Evolutionary conservation across 1,140 invertebrate genomes (phyloP), one percentile per base, ranked within the genome.

Genomic region (Hypsibius dujardini): DNA sequence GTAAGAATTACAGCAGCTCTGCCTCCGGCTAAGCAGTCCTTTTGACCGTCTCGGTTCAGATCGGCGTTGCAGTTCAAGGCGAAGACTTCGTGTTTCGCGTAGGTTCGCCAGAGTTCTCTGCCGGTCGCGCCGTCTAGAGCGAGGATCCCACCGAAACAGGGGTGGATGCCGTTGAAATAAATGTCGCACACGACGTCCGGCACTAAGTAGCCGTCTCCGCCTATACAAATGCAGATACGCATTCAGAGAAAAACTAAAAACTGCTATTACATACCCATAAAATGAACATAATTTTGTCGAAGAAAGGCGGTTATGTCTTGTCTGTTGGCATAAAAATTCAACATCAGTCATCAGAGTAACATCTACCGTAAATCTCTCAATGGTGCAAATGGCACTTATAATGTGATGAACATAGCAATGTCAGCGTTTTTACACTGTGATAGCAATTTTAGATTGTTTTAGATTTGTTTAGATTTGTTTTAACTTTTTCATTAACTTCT

Each of bases 61-160:
- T 91, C 89, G 14, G 81, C 79, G 50, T 83, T 83, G 79, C 90
- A 91, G 75, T 88, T 87, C 7, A 90, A 75, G 1, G 84, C 86
- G 77, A 87, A 88, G 46, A 91, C 81, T 74, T 88, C 86, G 76
- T 88, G 86, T 72, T 82, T 79, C 3, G 85, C 82, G 85, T 87
- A 90, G 72, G 85, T 84, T 12, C 84, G 84, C 89, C 89, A 92
- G 15, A 91, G 71, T n/a, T 84, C 84, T 60, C 83, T 79, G 1
- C 89, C 89, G 70, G 83, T 85, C 62, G 76, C 78, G 1, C 89
- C 89, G 78, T 90, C 84, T 7, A 92, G 74, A 1, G 88, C 88
- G 71, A 90, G 77, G 40, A 90, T 80, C 28, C 89, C 89, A 2
- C 89, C 89, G 72, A 86, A 82, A 78, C 89, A 91, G 1, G 86